A percentile compares a stretch with the other conserved stretches of the same genome.
Conservation (phyloP, 1,140 invertebrate species). For the Agraylea sexmaculata region DNA sequence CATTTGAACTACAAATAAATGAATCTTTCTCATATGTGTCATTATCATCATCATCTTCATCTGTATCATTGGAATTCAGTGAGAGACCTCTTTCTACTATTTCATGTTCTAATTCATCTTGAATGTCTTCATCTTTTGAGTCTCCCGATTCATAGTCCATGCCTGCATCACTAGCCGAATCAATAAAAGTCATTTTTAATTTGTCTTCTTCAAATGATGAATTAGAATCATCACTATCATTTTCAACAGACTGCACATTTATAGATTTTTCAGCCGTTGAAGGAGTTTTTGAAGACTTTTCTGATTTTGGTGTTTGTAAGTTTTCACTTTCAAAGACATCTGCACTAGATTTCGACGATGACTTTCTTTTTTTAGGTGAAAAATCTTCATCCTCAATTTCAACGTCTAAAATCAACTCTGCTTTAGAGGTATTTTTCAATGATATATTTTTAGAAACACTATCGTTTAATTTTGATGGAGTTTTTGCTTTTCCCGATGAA, state of each 20-base stretch:
- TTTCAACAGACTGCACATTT: background rate
- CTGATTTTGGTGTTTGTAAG: background rate
- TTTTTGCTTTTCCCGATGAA: no score
- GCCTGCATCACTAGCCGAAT: constrained; percentile 15
- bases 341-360: no score
- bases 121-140: constrained; percentile 10
- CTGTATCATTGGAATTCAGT: constrained; percentile 8
- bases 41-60: constrained; percentile 3
- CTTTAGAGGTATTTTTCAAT: no score
- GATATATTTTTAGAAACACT: no score
- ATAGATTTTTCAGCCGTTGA: background rate
- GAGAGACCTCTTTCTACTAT: constrained; percentile 15
- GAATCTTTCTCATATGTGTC: constrained; percentile 19
- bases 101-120: constrained; percentile 16
- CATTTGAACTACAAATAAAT: constrained; percentile 14
- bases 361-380: no score
- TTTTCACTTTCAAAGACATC: no score
- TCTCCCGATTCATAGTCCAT: constrained; percentile 18
- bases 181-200: constrained; percentile 1
- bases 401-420: no score
- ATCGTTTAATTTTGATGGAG: no score
- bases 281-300: background rate
- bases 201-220: no score
- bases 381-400: no score
- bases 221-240: no score